These are phyloP conservation scores for Dasyornis broadbenti DNA, from an alignment of 2,113 vertebrate species.

Conservation along the genomic window DNA sequence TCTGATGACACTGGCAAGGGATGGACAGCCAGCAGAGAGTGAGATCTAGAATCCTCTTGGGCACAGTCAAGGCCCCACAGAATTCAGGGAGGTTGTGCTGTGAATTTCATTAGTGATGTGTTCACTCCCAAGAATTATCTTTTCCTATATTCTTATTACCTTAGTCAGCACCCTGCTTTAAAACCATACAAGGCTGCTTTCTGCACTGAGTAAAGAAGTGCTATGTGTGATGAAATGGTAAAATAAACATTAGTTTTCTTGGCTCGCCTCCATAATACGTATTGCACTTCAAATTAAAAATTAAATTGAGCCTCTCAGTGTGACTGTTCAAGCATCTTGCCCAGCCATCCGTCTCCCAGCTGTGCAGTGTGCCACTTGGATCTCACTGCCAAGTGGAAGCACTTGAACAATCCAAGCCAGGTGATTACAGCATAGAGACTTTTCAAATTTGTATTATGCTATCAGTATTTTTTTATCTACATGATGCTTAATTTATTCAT, in stretches of 20 bases:
- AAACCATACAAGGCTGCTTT: neutral
- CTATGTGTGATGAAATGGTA: neutral
- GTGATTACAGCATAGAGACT: neutral
- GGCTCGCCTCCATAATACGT: neutral
- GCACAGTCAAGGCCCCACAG: neutral
- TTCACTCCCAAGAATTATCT: neutral
- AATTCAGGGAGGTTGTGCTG: neutral
- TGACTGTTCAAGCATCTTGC: neutral
- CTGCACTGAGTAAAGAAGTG: neutral
- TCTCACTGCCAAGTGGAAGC: neutral
- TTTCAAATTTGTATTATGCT: neutral
- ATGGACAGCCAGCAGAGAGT: neutral
- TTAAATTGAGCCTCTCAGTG: neutral
- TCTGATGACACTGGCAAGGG: neutral
- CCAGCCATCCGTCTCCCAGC: neutral
- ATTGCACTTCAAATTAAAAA: conserved; percentile 30
- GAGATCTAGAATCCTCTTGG: neutral
- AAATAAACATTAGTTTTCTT: conserved; percentile 24
- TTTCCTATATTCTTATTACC: neutral
- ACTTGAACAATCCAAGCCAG: neutral
- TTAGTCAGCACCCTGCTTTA: neutral
- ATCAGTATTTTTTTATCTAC: neutral
- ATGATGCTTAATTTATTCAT: neutral
- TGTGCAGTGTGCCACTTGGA: neutral
- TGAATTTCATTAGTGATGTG: neutral